Evolutionary conservation across 2,113 vertebrate genomes (phyloP), one percentile per base, ranked within the genome.

Genomic region (Macroglossus sobrinus): DNA sequence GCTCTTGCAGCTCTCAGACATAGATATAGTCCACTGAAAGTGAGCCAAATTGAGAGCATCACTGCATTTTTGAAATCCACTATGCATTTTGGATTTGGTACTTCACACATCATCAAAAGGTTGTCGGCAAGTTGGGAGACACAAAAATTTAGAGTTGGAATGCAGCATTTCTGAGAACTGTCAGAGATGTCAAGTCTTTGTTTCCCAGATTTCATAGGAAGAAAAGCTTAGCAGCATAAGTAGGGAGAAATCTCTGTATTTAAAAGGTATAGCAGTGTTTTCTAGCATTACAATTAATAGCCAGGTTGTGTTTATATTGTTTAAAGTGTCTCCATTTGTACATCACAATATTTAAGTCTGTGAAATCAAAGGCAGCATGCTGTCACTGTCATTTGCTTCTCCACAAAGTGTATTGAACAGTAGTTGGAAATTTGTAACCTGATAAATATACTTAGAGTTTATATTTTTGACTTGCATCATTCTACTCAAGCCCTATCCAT

Each of bases 71-170:
- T 85, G 38, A 96, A 94, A 84, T 89, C 30, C 53, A 55, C 89
- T 64, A 55, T 16, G 66, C 63, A 59, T 89, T 93, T 89, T 66
- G 82, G 50, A 92, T 92, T 86, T 75, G 68, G 95, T 76, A 87
- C 63, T 94, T 97, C 89, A 89, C 86, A 93, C 72, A 94, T 95
- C 74, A 85, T 89, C 92, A 79, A 89, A 97, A 93, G 55, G 57
- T 92, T 96, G 91, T 94, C 96, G 92, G 59, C 82, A 79, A 94
- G 82, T 95, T 12, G 53, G 64, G 26, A 93, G 63, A 69, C 76
- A 75, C 61, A 71, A 69, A 96, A 93, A 79, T 87, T 91, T 78
- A 79, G 66, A 95, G 86, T 61, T 40, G 38, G 40, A 93, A 93
- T 61, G 19, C 71, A 95, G 50, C 35, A 63, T 96, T 96, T 91